A percentile compares a stretch with the other conserved stretches of the same genome.
Evolutionary conservation across 2,888 invertebrate species (phyloP).

Genomic region (Chrysolina haemoptera): DNA sequence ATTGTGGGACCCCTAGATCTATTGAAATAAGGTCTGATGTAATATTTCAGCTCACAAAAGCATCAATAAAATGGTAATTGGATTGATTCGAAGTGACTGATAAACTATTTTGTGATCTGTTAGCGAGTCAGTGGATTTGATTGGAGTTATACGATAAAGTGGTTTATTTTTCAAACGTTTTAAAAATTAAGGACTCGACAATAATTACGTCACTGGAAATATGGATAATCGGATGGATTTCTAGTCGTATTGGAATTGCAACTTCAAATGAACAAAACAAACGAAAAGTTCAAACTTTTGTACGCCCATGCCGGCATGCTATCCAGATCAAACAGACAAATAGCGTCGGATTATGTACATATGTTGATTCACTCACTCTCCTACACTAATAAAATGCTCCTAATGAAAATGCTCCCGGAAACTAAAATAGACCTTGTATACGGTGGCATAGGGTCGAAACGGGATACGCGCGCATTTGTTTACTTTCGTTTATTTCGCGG

Average conservation of each 20-base stretch:
- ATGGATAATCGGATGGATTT: neutral
- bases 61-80: no score
- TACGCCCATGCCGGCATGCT: constrained; percentile 35
- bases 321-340: constrained; percentile 45
- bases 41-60: no score
- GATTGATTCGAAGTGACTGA: no score
- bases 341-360: constrained; percentile 45
- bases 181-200: no score
- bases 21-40: no score
- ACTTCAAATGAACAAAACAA: constrained; percentile 4
- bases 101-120: no score
- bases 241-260: neutral
- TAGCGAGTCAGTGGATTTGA: no score
- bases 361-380: constrained; percentile 62
- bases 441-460: constrained; percentile 43
- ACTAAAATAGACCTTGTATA: constrained; percentile 51
- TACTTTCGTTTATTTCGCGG: constrained; percentile 61
- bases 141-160: no score
- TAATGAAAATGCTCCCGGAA: constrained; percentile 46
- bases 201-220: neutral
- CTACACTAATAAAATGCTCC: constrained; percentile 60
- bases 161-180: no score
- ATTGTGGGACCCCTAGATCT: no score
- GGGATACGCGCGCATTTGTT: constrained; percentile 52
- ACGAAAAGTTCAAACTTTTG: constrained; percentile 1